Evolutionary conservation across 2,797 vertebrate genomes (phyloP).

Genomic region (Protonibea diacanthus): DNA sequence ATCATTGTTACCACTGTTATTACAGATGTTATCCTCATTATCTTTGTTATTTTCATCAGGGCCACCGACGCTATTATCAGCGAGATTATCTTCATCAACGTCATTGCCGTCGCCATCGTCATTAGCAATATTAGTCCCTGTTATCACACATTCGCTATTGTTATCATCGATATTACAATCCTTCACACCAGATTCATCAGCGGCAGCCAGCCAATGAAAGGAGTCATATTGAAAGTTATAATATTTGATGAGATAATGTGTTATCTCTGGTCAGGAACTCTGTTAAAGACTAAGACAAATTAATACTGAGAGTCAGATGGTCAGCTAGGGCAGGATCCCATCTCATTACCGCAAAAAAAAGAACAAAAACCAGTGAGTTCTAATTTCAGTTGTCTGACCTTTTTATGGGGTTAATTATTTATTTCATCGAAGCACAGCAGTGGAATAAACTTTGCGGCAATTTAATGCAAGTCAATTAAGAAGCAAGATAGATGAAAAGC

Average conservation of each 20-base stretch:
- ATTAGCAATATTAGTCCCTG: conserved; percentile 68
- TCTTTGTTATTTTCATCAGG: conserved; percentile 55
- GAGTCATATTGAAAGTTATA: conserved; percentile 51
- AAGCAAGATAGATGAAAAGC: conserved; percentile 80
- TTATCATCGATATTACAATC: conserved; percentile 66
- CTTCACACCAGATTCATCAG: conserved; percentile 54
- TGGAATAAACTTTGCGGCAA: conserved; percentile 82
- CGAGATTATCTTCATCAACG: conserved; percentile 49
- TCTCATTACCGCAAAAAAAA: conserved; percentile 62
- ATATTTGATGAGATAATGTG: conserved; percentile 67
- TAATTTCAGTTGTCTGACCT: conserved; percentile 82
- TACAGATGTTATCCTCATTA: conserved; percentile 65
- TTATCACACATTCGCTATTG: conserved; percentile 57
- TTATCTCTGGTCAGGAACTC: conserved; percentile 60
- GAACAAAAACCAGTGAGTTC: conserved; percentile 65
- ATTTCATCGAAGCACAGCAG: conserved; percentile 78
- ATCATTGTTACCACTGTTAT: conserved; percentile 67
- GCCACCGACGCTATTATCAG: conserved; percentile 33
- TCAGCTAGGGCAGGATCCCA: conserved; percentile 63
- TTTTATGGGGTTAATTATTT: conserved; percentile 85
- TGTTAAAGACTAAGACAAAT: conserved; percentile 72
- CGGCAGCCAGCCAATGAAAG: conserved; percentile 48
- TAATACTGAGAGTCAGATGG: conserved; percentile 55
- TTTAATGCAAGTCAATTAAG: conserved; percentile 85
- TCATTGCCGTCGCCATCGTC: conserved; percentile 53